phyloP scores from a whole-genome alignment of 2,888 invertebrate genomes.

The Chrysodeixis includens region DNA sequence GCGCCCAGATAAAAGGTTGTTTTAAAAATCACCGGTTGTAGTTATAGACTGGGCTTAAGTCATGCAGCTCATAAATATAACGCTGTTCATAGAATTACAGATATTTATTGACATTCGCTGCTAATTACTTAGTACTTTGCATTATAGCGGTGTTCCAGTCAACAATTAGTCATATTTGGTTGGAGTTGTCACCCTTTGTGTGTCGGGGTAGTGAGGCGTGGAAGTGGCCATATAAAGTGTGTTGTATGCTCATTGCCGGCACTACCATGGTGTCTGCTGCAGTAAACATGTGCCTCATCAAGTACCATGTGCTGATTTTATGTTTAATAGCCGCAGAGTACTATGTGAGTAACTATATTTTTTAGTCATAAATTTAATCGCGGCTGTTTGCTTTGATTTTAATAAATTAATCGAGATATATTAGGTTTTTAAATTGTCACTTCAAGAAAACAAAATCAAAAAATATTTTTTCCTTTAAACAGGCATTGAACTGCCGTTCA shows the following conservation, averaged over 20 bases:
- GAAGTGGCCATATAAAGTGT: conserved; percentile 66
- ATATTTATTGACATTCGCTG: no score
- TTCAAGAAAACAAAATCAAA: no score
- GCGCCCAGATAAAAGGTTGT: no score
- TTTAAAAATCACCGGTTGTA: no score
- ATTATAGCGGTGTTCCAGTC: neutral
- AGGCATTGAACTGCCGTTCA: conserved; percentile 90
- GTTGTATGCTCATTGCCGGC: conserved; percentile 41
- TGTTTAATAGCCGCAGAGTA: conserved; percentile 65
- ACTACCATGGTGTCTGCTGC: conserved; percentile 59
- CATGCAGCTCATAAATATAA: no score
- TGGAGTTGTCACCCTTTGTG: conserved; percentile 50
- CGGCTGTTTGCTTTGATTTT: no score
- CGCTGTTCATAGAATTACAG: no score
- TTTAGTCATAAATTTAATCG: neutral
- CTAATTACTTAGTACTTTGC: neutral
- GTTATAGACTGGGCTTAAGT: no score
- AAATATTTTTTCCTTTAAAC: conserved; percentile 7
- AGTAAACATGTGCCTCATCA: conserved; percentile 70
- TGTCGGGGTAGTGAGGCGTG: conserved; percentile 66
- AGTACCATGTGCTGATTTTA: conserved; percentile 64
- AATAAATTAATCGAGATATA: no score
- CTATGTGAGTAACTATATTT: conserved; percentile 67
- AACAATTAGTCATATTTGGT: conserved; percentile 49
- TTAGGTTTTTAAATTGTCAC: no score